These are phyloP conservation scores for Limnothrissa miodon DNA, from an alignment of 2,113 vertebrate genomes.

Conservation along the genomic window DNA sequence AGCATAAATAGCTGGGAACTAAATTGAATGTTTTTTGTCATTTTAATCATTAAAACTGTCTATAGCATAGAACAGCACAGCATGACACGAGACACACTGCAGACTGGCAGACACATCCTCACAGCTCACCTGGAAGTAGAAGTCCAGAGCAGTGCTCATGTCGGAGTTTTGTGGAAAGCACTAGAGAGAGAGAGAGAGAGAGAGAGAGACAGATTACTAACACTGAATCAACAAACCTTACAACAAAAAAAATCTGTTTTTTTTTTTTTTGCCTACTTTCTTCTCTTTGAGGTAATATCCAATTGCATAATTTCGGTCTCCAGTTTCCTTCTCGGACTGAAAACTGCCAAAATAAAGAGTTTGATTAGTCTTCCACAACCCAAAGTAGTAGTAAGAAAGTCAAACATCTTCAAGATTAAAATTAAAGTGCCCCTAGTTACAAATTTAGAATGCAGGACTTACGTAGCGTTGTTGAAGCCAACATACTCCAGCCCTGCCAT, in stretches of 20 bases:
- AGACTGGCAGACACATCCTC: not conserved
- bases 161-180: constrained; percentile 82
- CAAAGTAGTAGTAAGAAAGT: not conserved
- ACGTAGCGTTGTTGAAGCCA: constrained; percentile 90
- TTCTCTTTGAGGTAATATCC: constrained; percentile 91
- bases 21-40: too few relatives aligned
- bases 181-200: constrained; percentile 57
- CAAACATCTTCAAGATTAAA: too few relatives aligned
- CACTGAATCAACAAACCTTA: not conserved
- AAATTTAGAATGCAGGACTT: constrained; percentile 62
- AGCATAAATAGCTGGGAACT: too few relatives aligned
- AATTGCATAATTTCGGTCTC: constrained; percentile 78
- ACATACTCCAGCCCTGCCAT: constrained; percentile 81
- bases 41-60: too few relatives aligned
- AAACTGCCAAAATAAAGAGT: constrained; percentile 58
- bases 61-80: not conserved
- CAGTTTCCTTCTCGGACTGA: constrained; percentile 79
- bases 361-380: not conserved
- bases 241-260: not conserved
- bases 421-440: too few relatives aligned
- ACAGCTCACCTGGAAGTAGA: constrained; percentile 84
- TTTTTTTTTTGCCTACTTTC: constrained; percentile 65
- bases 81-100: not conserved
- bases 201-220: not conserved
- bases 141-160: constrained; percentile 84